Percentiles rank a stretch among this genome's conserved stretches.
These are phyloP conservation scores for Cinara cedri DNA, from an alignment of 2,888 invertebrate species.

Conservation along the genomic window DNA sequence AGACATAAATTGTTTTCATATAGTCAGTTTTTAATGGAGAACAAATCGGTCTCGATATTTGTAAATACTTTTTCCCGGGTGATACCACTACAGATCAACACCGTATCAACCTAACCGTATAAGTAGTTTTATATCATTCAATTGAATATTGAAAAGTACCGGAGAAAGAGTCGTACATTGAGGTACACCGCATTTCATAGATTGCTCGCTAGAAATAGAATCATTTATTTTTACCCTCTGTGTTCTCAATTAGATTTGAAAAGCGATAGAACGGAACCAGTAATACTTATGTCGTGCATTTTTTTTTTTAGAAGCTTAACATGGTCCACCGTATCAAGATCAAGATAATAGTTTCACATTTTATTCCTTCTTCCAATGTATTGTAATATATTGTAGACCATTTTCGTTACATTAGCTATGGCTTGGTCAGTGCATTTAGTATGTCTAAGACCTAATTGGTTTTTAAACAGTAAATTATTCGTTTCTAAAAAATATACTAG, in stretches of 20 bases:
- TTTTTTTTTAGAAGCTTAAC: conserved; percentile 1
- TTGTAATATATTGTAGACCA: too few relatives aligned
- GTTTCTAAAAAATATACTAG: not conserved
- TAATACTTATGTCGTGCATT: too few relatives aligned
- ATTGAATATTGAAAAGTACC: not conserved
- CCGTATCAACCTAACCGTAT: not conserved
- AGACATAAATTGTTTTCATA: conserved; percentile 8
- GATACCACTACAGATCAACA: conserved; percentile 7
- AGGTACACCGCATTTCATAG: not conserved
- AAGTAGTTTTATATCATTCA: conserved; percentile 11
- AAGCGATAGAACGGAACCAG: not conserved
- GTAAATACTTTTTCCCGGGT: not conserved
- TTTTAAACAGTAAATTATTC: not conserved
- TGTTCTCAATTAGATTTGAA: not conserved
- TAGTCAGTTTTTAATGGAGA: not conserved
- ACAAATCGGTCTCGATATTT: conserved; percentile 17
- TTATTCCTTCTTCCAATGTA: not conserved
- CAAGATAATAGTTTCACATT: not conserved
- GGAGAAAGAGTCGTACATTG: not conserved
- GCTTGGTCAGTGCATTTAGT: not conserved
- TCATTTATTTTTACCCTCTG: conserved; percentile 5
- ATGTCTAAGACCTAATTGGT: conserved; percentile 1
- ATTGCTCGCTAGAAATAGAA: not conserved
- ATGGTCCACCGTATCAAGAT: not conserved
- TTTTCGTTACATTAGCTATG: not conserved